phyloP scores from a whole-genome alignment of 1,140 invertebrate species.

The Mercenaria mercenaria region DNA sequence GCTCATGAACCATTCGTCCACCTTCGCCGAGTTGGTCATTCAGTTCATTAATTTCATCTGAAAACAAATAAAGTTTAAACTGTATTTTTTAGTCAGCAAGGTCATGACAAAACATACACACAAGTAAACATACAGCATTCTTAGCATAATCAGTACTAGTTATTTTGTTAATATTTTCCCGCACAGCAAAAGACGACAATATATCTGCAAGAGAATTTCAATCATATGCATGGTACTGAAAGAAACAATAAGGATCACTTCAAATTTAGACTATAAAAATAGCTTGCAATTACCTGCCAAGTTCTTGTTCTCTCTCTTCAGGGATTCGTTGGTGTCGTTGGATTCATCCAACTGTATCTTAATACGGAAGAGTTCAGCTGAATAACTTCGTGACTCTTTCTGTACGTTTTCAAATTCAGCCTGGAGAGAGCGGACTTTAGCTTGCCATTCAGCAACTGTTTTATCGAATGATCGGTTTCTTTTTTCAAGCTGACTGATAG shows the following conservation, averaged over 20 bases:
- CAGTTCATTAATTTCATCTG: conserved; percentile 98
- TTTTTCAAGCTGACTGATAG: conserved; percentile 99
- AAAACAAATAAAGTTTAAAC: conserved; percentile 86
- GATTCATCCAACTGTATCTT: conserved; percentile 99
- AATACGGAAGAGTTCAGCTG: conserved; percentile 99
- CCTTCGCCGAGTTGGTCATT: conserved; percentile 99
- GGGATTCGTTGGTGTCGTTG: conserved; percentile 97
- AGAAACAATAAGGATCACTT: too few species aligned
- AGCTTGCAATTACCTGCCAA: conserved; percentile 95
- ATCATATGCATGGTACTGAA: too few species aligned
- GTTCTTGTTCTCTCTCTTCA: conserved; percentile 99
- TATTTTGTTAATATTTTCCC: too few species aligned
- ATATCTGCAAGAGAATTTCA: too few species aligned
- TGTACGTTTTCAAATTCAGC: conserved; percentile 99
- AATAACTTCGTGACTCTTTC: conserved; percentile 99
- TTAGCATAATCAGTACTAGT: too few species aligned
- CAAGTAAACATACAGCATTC: too few species aligned
- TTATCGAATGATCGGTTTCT: conserved; percentile 99
- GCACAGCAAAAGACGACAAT: too few species aligned
- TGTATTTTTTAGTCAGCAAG: conserved; percentile 98
- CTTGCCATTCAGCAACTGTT: conserved; percentile 99
- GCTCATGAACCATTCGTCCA: conserved; percentile 96
- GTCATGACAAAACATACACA: too few species aligned
- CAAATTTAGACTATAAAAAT: too few species aligned
- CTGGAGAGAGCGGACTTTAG: conserved; percentile 98